These are phyloP conservation scores for Sternotherus odoratus DNA, from an alignment of 2,797 vertebrate species.

Conservation along the genomic window DNA sequence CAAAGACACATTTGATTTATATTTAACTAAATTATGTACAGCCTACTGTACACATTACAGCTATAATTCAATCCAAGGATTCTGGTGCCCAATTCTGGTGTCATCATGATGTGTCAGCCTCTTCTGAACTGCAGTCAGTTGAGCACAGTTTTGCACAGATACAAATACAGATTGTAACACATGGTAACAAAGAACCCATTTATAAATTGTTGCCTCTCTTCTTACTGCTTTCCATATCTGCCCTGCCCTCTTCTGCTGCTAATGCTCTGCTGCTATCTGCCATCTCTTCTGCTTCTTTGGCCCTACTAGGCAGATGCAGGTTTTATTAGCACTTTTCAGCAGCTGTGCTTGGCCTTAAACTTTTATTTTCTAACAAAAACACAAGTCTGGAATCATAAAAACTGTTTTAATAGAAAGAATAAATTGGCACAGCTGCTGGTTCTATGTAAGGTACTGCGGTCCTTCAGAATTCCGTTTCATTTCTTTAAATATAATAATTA, in stretches of 20 bases:
- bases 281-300: conserved; percentile 22
- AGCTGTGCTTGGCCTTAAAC: conserved; percentile 40
- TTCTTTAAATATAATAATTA: conserved; percentile 58
- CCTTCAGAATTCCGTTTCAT: conserved; percentile 34
- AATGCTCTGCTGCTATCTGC: conserved; percentile 23
- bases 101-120: neutral
- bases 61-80: conserved; percentile 32
- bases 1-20: conserved; percentile 71
- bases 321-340: conserved; percentile 62
- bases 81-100: conserved; percentile 42
- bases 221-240: conserved; percentile 32
- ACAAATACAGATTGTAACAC: neutral
- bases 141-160: conserved; percentile 7
- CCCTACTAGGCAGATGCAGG: conserved; percentile 1
- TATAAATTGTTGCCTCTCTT: neutral
- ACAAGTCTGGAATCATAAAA: conserved; percentile 22
- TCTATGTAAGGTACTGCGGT: conserved; percentile 45
- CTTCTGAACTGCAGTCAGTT: conserved; percentile 33
- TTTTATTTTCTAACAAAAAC: conserved; percentile 63
- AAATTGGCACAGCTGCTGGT: neutral
- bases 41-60: conserved; percentile 18
- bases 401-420: conserved; percentile 50
- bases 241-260: conserved; percentile 13
- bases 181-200: no score
- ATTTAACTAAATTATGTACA: conserved; percentile 54